Base-by-base conservation (phyloP, 2,888 invertebrate species). In the Unio delphinus region DNA sequence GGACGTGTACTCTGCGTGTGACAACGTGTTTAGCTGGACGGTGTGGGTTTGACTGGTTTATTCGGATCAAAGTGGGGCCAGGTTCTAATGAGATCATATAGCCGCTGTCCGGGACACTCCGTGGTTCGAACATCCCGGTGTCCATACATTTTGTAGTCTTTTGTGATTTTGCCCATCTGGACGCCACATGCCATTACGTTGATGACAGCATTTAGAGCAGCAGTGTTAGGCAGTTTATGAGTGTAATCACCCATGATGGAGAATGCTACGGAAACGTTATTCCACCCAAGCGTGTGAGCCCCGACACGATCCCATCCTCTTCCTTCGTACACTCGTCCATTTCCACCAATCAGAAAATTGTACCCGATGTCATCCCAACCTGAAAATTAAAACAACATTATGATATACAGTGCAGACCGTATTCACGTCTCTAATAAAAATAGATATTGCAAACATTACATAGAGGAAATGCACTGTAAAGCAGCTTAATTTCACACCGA, bases 261-360 rank as follows among this genome's bases (percentile, higher is more conserved):
- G 45, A 89, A 82, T 1, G 86, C 88, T 0, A 85, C 75, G 4
- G 84, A 79, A 4, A 79, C 75, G 59, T 71, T 88, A 94, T 95
- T 90, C 93, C 94, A 70, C 8, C 80, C 81, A 3, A 92, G 91
- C 0, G 94, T 92, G 83, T 95, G 95, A 0, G 95, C 94, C 0
- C 95, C 95, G 61, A 93, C 91, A 71, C 90, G 89, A 76, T 93
- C 92, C 95, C 95, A 95, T 1, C 94, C 94, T 6, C 95, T 92
- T 0, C 94, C 95, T 77, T 92, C 92, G 86, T 95, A 95, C 0
- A 93, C 93, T 15, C 92, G 92, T 0, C 95, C 95, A 84, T 95
- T 95, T 6, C 95, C 95, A 0, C 95, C 95, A 3, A 95, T 92
- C 3, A 95, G 89, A 80, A 95, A 96, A 86, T 94, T 95, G 72